phyloP scores from a whole-genome alignment of 2,888 invertebrate genomes.

The Ptilodon capucinus region DNA sequence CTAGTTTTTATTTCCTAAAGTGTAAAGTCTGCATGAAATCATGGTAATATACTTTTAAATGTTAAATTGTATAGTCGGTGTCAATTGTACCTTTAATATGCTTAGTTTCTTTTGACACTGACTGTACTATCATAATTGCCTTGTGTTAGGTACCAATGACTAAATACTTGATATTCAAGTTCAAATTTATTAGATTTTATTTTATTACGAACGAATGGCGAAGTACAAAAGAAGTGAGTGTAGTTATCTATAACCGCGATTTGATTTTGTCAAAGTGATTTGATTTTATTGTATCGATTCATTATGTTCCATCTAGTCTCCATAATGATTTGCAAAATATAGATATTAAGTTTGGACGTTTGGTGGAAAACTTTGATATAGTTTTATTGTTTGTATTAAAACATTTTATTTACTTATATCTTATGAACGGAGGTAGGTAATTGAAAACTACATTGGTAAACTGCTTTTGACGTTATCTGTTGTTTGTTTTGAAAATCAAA shows the following conservation, averaged over 20 bases:
- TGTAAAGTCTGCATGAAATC: neutral
- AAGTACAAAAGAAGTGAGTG: neutral
- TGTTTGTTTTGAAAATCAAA: conserved; percentile 29
- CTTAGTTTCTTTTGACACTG: neutral
- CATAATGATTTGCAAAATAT: neutral
- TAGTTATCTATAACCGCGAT: neutral
- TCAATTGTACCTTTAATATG: neutral
- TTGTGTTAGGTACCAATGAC: neutral
- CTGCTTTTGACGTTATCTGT: neutral
- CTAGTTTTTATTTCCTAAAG: conserved; percentile 6
- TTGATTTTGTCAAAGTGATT: neutral
- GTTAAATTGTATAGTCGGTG: too few species aligned
- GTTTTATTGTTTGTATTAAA: neutral
- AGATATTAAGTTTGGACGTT: neutral
- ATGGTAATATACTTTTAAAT: too few species aligned
- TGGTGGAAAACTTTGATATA: too few species aligned
- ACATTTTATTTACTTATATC: too few species aligned
- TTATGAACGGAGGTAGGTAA: too few species aligned
- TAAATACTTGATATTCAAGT: neutral
- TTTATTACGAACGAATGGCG: neutral
- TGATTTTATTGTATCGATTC: neutral
- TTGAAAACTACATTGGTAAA: too few species aligned
- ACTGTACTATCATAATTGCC: neutral
- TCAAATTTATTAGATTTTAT: neutral
- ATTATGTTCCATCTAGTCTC: neutral